Conservation (phyloP, 2,888 invertebrate genomes). For the Apeira syringaria region DNA sequence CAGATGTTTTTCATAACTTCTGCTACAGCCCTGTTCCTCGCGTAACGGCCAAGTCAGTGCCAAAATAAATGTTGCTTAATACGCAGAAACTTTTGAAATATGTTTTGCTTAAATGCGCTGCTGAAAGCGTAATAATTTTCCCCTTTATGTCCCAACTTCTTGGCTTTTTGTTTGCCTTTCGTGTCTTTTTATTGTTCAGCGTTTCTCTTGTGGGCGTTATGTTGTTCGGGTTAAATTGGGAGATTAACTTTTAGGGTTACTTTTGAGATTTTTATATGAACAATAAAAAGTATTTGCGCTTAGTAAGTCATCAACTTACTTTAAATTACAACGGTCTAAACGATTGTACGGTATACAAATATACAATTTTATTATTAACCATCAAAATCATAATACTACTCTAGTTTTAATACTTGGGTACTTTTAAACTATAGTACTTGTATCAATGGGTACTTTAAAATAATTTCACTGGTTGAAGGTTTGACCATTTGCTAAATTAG, state of each 20-base stretch:
- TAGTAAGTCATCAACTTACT: too few relatives aligned
- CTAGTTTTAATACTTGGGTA: too few relatives aligned
- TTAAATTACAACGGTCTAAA: too few relatives aligned
- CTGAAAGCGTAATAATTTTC: constrained; percentile 80
- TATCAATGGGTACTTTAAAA: too few relatives aligned
- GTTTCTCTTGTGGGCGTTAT: constrained; percentile 11
- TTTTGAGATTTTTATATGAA: too few relatives aligned
- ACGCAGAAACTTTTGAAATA: constrained; percentile 82
- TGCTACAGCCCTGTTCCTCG: constrained; percentile 50
- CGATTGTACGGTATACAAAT: too few relatives aligned
- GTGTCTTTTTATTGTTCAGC: constrained; percentile 31
- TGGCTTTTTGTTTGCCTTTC: constrained; percentile 32
- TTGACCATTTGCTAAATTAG: too few relatives aligned
- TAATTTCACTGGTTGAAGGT: too few relatives aligned
- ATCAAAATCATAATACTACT: too few relatives aligned
- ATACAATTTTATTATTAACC: too few relatives aligned
- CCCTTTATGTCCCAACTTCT: constrained; percentile 63
- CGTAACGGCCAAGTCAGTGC: constrained; percentile 78
- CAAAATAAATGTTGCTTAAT: constrained; percentile 84
- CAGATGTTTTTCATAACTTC: constrained; percentile 63
- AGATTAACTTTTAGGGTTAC: background rate
- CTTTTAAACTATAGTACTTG: too few relatives aligned
- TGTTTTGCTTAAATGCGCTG: constrained; percentile 79
- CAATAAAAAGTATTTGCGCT: too few relatives aligned
- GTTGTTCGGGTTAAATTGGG: background rate